Conservation (phyloP, 2,797 vertebrate genomes). For the Ataeniobius toweri region DNA sequence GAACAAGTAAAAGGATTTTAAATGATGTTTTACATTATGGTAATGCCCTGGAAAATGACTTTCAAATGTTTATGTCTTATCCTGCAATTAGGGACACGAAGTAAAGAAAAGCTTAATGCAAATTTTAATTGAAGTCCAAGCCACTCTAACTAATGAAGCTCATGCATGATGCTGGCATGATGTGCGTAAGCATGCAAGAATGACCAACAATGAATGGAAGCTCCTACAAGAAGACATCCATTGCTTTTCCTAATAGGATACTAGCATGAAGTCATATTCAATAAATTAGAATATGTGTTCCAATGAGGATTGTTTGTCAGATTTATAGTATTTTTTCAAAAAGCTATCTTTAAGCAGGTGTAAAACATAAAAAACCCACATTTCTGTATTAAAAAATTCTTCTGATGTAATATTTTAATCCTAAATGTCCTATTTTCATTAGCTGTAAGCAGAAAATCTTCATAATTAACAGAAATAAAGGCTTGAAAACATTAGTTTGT, state of each 20-base stretch:
- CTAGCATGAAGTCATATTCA: no score
- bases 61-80: slow-evolving; percentile 1
- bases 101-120: not conserved
- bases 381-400: no score
- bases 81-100: not conserved
- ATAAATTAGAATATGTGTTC: no score
- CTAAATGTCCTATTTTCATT: no score
- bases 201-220: not conserved
- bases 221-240: not conserved
- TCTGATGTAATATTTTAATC: no score
- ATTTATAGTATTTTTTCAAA: no score
- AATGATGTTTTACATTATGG: not conserved
- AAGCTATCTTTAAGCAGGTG: no score
- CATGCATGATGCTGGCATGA: not conserved
- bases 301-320: no score
- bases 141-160: not conserved
- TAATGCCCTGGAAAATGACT: not conserved
- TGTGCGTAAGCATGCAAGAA: not conserved
- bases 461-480: no score
- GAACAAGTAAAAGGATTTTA: not conserved
- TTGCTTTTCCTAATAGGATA: not conserved
- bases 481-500: no score
- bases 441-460: no score
- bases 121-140: not conserved
- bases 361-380: no score